Base-by-base conservation (phyloP, 2,888 invertebrate species). In the Eumerus sabulonum region DNA sequence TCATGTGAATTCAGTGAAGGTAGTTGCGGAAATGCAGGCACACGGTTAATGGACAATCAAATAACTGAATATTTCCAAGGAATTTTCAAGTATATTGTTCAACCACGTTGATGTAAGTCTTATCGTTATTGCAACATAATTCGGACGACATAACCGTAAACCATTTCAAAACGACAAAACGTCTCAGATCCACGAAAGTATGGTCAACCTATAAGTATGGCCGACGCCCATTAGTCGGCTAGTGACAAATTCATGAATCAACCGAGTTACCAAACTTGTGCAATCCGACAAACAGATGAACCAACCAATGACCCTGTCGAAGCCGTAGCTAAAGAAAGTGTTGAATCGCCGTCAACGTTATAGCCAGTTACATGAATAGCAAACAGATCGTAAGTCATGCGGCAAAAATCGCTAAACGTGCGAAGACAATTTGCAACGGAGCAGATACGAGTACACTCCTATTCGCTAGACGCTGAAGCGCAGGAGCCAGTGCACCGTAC, bases 401-500 rank as follows among this genome's bases (percentile, higher is more conserved):
- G 38, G 44, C 27, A 27, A 27, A 66, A 64, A 76, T 60, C 47
- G 47, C 60, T 67, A 50, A 62, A 48, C 64, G 48, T 60, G 62
- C 44, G 53, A 64, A 70, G 19, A 53, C 40, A n/a, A 63, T 73
- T 68, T 57, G 35, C 67, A 56, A 57, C 16, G 13, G 35, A 60
- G 47, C n/a, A n/a, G n/a, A n/a, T n/a, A n/a, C n/a, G n/a, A n/a
- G n/a, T n/a, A n/a, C n/a, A n/a, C n/a, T n/a, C n/a, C n/a, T n/a
- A 11, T 36, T 36, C 11, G 36, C 7, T 36, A 9, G 36, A 9
- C 7, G 36, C 36, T 36, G 36, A 36, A 56, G 71, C 63, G 70
- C 59, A 48, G 50, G 42, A 9, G 35, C 44, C 64, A 19, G n/a
- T 27, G n/a, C 40, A 40, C n/a, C 40, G 9, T n/a, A 40, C 40